Evolutionary conservation across 1,140 invertebrate species (phyloP).

Genomic region (Atta texana): DNA sequence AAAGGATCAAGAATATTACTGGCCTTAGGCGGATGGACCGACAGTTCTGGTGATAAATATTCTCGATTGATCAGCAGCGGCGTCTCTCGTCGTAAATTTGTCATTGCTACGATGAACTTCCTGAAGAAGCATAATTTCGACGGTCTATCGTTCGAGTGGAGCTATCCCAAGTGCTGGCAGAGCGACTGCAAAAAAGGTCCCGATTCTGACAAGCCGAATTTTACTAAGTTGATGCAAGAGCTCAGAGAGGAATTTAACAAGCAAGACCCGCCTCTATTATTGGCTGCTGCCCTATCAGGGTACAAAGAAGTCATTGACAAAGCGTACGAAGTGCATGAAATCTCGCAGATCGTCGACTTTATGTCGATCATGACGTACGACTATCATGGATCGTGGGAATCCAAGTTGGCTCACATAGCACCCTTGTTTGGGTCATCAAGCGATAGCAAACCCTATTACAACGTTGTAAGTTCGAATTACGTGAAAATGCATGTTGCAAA

Average conservation of each 20-base stretch:
- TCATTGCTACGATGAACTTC: slow-evolving; percentile 89
- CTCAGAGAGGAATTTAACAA: slow-evolving; percentile 91
- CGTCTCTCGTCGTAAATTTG: slow-evolving; percentile 89
- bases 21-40: slow-evolving; percentile 96
- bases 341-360: slow-evolving; percentile 92
- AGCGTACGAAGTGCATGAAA: slow-evolving; percentile 91
- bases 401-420: slow-evolving; percentile 93
- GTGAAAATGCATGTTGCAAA: background rate
- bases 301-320: slow-evolving; percentile 95
- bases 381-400: slow-evolving; percentile 95
- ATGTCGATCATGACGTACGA: slow-evolving; percentile 96
- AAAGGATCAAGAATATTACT: slow-evolving; percentile 90
- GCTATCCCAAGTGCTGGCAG: slow-evolving; percentile 97
- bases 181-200: slow-evolving; percentile 94
- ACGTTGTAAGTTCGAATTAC: slow-evolving; percentile 88
- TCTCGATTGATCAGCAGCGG: slow-evolving; percentile 90
- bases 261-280: slow-evolving; percentile 88
- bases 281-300: slow-evolving; percentile 95
- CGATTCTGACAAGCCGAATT: slow-evolving; percentile 91
- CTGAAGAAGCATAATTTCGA: slow-evolving; percentile 91
- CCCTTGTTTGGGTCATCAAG: slow-evolving; percentile 89
- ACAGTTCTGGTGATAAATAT: slow-evolving; percentile 94
- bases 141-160: slow-evolving; percentile 96
- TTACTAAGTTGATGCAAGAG: slow-evolving; percentile 92
- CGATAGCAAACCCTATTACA: slow-evolving; percentile 91